Percentiles rank a stretch among this genome's conserved stretches.
Evolutionary conservation across 2,888 invertebrate species (phyloP).

Genomic region (Chorisops tibialis): DNA sequence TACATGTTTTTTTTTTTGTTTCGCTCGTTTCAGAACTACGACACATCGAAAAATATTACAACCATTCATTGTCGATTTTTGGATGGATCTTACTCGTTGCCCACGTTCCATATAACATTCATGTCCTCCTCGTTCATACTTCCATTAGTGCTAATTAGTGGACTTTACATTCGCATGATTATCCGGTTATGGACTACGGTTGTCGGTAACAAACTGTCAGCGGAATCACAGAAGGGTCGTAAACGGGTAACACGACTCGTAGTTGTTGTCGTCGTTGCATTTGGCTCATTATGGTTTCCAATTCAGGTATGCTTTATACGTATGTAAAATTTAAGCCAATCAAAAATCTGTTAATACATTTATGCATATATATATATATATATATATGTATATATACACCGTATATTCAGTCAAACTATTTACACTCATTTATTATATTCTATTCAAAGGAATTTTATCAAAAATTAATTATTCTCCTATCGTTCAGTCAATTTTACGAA

Average conservation of each 20-base stretch:
- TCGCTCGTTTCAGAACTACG: slow-evolving; percentile 43
- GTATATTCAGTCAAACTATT: too few relatives aligned
- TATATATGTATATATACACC: background rate
- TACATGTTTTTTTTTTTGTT: background rate
- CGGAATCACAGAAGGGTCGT: slow-evolving; percentile 72
- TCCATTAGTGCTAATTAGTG: slow-evolving; percentile 79
- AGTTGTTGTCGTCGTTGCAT: slow-evolving; percentile 84
- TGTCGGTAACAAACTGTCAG: slow-evolving; percentile 72
- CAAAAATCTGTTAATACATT: background rate
- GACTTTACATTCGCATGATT: slow-evolving; percentile 86
- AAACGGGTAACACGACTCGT: slow-evolving; percentile 88
- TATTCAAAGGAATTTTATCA: too few relatives aligned
- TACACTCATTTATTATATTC: too few relatives aligned
- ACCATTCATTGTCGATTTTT: slow-evolving; percentile 55
- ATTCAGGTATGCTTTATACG: slow-evolving; percentile 71
- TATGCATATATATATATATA: background rate
- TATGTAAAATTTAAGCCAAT: slow-evolving; percentile 7
- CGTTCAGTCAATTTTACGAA: slow-evolving; percentile 6
- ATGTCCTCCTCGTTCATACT: slow-evolving; percentile 82
- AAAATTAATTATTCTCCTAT: slow-evolving; percentile 20
- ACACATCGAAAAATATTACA: slow-evolving; percentile 29
- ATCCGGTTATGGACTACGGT: slow-evolving; percentile 79
- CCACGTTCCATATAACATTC: slow-evolving; percentile 66
- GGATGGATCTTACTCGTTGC: slow-evolving; percentile 54
- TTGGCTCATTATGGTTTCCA: slow-evolving; percentile 93